phyloP scores from a whole-genome alignment of 2,888 invertebrate genomes.

The Rhimphoctona megacephalus region DNA sequence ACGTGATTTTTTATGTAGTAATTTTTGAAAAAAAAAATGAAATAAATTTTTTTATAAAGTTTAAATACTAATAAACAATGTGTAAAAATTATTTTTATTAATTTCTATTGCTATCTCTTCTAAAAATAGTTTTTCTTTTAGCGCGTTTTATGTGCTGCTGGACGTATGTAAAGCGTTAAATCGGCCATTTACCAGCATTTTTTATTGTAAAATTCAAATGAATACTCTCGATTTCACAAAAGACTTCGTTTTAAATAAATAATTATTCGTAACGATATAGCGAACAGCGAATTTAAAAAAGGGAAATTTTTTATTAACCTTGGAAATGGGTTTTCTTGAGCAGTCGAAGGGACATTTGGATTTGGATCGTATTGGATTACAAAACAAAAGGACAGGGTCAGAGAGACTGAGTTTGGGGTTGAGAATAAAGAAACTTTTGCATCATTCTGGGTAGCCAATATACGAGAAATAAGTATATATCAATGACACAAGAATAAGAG shows the following conservation, averaged over 20 bases:
- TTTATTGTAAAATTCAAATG: neutral
- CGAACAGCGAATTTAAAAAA: neutral
- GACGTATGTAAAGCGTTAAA: too few relatives aligned
- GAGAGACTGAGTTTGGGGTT: neutral
- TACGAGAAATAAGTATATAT: neutral
- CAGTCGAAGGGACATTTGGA: neutral
- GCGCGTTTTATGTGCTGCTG: too few relatives aligned
- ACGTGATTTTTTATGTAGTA: too few relatives aligned
- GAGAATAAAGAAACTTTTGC: conserved; percentile 12
- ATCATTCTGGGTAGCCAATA: neutral
- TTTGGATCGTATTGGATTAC: neutral
- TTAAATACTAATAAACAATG: too few relatives aligned
- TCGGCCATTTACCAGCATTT: too few relatives aligned
- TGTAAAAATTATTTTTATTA: too few relatives aligned
- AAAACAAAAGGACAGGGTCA: neutral
- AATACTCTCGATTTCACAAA: neutral
- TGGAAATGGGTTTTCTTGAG: neutral
- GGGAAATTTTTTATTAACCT: neutral
- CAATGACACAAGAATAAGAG: conserved; percentile 12
- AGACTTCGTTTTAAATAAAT: neutral
- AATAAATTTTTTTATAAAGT: too few relatives aligned
- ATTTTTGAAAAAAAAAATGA: too few relatives aligned
- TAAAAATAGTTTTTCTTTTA: too few relatives aligned
- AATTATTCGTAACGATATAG: neutral
- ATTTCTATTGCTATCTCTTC: too few relatives aligned